Base-by-base conservation (phyloP, 2,797 vertebrate genomes). In the Distichodus sexfasciatus region DNA sequence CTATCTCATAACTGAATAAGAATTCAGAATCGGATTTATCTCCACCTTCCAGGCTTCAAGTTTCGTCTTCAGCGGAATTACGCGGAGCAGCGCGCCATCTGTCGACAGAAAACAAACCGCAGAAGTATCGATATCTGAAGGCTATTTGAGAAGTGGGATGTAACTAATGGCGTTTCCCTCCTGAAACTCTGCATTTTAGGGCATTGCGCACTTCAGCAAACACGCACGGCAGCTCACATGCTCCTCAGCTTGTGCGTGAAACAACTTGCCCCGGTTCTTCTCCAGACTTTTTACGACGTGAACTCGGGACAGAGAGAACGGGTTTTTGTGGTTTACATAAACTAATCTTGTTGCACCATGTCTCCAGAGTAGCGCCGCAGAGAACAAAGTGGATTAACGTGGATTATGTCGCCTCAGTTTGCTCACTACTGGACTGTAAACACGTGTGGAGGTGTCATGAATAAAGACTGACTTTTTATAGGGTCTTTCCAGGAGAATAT, bases 351-450 rank as follows among this genome's bases (percentile, higher is more conserved):
- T 11, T 29, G 10, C 23, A 26, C 24, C 11, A 7, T 15, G 24
- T 6, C 12, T 24, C 15, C 24, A 51, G 28, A 15, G 17, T 31
- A 53, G 14, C 14, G n/a, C 26, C 31, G 6, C 43, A 58, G 58
- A 43, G 14, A 28, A 57, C 21, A 69, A 69, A 53, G n/a, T 68
- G 55, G 53, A 76, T 62, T 71, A 71, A 29, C 4, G 24, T 15
- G 55, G 74, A 66, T 75, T 66, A 71, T 75, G 19, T 75, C 48
- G 26, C 60, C 47, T 69, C 4, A 17, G 29, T 17, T 1, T 12
- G 46, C 19, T n/a, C n/a, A n/a, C n/a, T n/a, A n/a, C n/a, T n/a
- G n/a, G n/a, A n/a, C n/a, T n/a, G n/a, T n/a, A n/a, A n/a, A n/a
- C n/a, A n/a, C n/a, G n/a, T n/a, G n/a, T n/a, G n/a, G n/a, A n/a